These are phyloP conservation scores for Cyaniris semiargus DNA, from an alignment of 2,888 invertebrate genomes.

Conservation along the genomic window DNA sequence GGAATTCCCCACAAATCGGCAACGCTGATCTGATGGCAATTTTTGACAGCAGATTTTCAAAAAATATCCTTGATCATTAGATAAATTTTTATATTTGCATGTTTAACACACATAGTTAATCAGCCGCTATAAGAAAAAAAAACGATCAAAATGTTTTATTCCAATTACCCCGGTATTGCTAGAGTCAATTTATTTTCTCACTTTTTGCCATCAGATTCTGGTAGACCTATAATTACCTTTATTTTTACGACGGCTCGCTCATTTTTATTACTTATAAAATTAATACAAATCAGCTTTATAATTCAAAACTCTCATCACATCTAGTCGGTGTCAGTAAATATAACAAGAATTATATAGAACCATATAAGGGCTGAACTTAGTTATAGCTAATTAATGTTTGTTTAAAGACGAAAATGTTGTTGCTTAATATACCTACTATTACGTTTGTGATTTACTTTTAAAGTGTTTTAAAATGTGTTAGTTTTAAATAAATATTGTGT, in stretches of 20 bases:
- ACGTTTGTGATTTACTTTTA: constrained; percentile 52
- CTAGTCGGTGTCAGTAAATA: constrained; percentile 17
- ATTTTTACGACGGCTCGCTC: background rate
- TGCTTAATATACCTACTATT: constrained; percentile 46
- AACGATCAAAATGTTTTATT: no score
- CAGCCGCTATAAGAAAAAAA: no score
- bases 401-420: constrained; percentile 33
- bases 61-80: no score
- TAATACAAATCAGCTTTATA: background rate
- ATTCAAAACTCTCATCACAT: background rate
- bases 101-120: no score
- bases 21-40: no score
- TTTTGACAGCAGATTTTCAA: no score
- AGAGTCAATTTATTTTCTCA: no score
- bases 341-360: constrained; percentile 30
- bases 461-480: constrained; percentile 58
- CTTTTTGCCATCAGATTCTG: no score
- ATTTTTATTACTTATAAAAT: background rate
- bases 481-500: constrained; percentile 68
- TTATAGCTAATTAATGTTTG: constrained; percentile 43
- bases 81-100: no score
- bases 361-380: constrained; percentile 46
- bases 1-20: no score
- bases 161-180: no score
- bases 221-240: no score